A percentile compares a stretch with the other conserved stretches of the same genome.
phyloP scores from a whole-genome alignment of 2,888 invertebrate species.

The Amblyteles armatorius region DNA sequence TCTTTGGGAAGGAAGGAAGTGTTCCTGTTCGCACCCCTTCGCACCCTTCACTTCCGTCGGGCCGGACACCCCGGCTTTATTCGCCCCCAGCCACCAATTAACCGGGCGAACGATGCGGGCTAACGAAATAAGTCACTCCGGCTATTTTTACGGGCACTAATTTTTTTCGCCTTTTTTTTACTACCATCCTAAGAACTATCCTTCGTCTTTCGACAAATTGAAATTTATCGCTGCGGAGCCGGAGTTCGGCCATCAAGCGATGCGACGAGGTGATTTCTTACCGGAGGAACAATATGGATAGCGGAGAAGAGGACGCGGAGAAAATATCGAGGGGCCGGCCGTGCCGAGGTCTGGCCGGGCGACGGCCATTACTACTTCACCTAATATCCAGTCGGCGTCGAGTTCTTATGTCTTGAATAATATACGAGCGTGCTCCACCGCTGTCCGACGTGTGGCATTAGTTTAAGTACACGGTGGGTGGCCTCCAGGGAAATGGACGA shows the following conservation, averaged over 20 bases:
- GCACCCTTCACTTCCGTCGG: conserved; percentile 11
- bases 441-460: conserved; percentile 13
- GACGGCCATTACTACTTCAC: background rate
- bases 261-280: conserved; percentile 1
- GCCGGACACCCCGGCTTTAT: conserved; percentile 72
- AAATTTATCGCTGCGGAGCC: conserved; percentile 19
- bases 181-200: background rate
- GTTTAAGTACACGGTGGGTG: background rate
- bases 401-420: conserved; percentile 9
- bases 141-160: conserved; percentile 41
- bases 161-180: background rate
- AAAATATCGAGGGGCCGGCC: conserved; percentile 16
- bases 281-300: background rate
- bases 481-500: conserved; percentile 11
- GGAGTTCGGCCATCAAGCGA: conserved; percentile 11
- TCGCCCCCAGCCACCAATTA: conserved; percentile 77
- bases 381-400: conserved; percentile 7
- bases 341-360: background rate
- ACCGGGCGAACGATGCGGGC: conserved; percentile 51
- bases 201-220: conserved; percentile 12
- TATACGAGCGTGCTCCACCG: background rate
- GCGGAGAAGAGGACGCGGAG: background rate
- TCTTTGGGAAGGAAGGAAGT: background rate
- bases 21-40: conserved; percentile 19
- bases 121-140: conserved; percentile 51